These are phyloP conservation scores for Drosophila navojoa DNA, from an alignment of 1,140 invertebrate species.

Conservation along the genomic window DNA sequence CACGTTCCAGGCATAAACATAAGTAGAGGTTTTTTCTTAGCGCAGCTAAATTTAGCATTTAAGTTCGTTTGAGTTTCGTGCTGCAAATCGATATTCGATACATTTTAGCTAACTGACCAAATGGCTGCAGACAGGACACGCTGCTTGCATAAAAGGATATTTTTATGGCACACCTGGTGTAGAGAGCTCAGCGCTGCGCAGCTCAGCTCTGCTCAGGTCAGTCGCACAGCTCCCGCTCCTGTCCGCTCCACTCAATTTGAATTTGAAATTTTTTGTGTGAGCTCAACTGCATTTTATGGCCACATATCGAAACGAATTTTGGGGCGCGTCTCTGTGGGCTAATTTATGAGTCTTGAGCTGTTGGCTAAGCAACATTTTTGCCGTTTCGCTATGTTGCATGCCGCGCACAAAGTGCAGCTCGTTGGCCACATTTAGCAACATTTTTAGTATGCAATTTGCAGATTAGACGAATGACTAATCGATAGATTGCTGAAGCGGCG, in stretches of 20 bases:
- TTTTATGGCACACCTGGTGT: constrained; percentile 70
- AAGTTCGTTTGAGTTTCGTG: no score
- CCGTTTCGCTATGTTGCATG: background rate
- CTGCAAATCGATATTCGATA: constrained; percentile 63
- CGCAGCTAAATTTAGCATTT: no score
- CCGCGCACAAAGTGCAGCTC: background rate
- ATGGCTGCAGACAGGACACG: constrained; percentile 63
- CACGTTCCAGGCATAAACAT: constrained; percentile 61
- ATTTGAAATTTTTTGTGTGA: constrained; percentile 49
- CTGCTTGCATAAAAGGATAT: constrained; percentile 71
- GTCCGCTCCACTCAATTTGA: constrained; percentile 49
- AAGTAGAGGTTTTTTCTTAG: no score
- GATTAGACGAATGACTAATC: constrained; percentile 5
- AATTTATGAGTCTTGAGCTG: constrained; percentile 52
- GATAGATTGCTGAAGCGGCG: background rate
- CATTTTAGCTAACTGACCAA: constrained; percentile 63
- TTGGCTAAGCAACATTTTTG: no score
- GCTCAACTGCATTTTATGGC: constrained; percentile 40
- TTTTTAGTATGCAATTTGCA: constrained; percentile 2
- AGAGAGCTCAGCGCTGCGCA: background rate
- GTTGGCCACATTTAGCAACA: background rate
- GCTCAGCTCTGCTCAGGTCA: no score
- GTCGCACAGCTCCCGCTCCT: no score
- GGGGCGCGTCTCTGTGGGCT: constrained; percentile 25
- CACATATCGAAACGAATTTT: constrained; percentile 1